These are phyloP conservation scores for Fabriciana adippe DNA, from an alignment of 2,888 invertebrate species.

Conservation along the genomic window DNA sequence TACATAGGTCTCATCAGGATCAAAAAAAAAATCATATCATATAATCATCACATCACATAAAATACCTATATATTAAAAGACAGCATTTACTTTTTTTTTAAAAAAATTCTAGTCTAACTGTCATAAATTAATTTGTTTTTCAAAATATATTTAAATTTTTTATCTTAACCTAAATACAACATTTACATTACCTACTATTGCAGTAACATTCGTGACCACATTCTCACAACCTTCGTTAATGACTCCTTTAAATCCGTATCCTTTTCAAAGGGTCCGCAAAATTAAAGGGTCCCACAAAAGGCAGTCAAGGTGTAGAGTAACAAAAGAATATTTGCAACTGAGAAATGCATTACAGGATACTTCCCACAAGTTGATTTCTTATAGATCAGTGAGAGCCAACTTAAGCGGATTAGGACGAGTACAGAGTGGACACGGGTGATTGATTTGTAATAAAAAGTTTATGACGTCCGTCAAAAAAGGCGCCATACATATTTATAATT, in stretches of 20 bases:
- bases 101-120: too few species aligned
- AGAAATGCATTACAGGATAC: slow-evolving; percentile 54
- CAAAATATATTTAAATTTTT: neutral
- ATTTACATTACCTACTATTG: neutral
- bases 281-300: slow-evolving; percentile 55
- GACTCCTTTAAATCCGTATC: slow-evolving; percentile 56
- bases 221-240: slow-evolving; percentile 29
- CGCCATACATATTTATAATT: neutral
- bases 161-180: neutral
- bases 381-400: slow-evolving; percentile 29
- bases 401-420: slow-evolving; percentile 36
- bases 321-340: slow-evolving; percentile 60
- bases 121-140: too few species aligned
- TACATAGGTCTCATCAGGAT: too few species aligned
- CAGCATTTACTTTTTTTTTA: too few species aligned
- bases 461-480: slow-evolving; percentile 1
- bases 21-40: too few species aligned
- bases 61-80: too few species aligned
- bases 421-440: slow-evolving; percentile 27
- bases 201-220: slow-evolving; percentile 6
- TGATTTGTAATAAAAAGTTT: slow-evolving; percentile 26
- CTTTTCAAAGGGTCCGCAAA: slow-evolving; percentile 63
- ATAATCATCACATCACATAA: too few species aligned
- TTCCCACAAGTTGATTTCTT: slow-evolving; percentile 57
- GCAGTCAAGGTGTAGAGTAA: slow-evolving; percentile 63